Evolutionary conservation across 2,888 invertebrate species (phyloP).

Genomic region (Sinotaia quadrata): DNA sequence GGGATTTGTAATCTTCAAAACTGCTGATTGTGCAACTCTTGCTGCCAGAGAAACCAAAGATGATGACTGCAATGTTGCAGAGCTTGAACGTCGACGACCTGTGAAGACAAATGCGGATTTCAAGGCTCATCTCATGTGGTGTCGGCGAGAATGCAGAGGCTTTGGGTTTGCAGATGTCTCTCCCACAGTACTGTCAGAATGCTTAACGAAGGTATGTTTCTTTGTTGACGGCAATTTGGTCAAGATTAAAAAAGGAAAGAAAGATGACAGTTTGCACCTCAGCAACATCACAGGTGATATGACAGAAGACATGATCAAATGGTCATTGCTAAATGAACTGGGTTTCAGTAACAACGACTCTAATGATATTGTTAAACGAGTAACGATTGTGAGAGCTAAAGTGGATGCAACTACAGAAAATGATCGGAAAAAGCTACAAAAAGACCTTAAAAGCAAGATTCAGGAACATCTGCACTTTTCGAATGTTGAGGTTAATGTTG

Average conservation of each 20-base stretch:
- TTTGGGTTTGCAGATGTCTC: slow-evolving; percentile 47
- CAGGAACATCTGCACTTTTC: slow-evolving; percentile 21
- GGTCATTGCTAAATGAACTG: slow-evolving; percentile 13
- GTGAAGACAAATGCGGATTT: slow-evolving; percentile 33
- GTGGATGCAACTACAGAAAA: neutral
- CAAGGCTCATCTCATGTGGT: slow-evolving; percentile 50
- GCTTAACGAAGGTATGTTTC: neutral
- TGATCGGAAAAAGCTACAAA: slow-evolving; percentile 10
- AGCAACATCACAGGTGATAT: slow-evolving; percentile 29
- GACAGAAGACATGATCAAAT: slow-evolving; percentile 38
- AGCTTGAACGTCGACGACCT: slow-evolving; percentile 30
- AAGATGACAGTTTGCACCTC: slow-evolving; percentile 20
- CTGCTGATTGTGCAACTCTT: slow-evolving; percentile 23
- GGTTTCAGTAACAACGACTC: neutral
- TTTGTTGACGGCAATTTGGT: slow-evolving; percentile 10
- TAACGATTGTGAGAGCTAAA: slow-evolving; percentile 20
- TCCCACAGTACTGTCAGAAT: slow-evolving; percentile 34
- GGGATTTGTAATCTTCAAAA: slow-evolving; percentile 52
- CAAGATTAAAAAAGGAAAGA: slow-evolving; percentile 19
- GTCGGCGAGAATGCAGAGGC: slow-evolving; percentile 47
- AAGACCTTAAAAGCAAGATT: slow-evolving; percentile 26
- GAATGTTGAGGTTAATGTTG: slow-evolving; percentile 36
- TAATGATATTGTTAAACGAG: neutral
- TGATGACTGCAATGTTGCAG: slow-evolving; percentile 38
- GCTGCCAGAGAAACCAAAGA: slow-evolving; percentile 37